Percentiles rank a stretch among this genome's conserved stretches.
Conservation (phyloP, 2,888 invertebrate genomes). For the Drosophila acutilabella region DNA sequence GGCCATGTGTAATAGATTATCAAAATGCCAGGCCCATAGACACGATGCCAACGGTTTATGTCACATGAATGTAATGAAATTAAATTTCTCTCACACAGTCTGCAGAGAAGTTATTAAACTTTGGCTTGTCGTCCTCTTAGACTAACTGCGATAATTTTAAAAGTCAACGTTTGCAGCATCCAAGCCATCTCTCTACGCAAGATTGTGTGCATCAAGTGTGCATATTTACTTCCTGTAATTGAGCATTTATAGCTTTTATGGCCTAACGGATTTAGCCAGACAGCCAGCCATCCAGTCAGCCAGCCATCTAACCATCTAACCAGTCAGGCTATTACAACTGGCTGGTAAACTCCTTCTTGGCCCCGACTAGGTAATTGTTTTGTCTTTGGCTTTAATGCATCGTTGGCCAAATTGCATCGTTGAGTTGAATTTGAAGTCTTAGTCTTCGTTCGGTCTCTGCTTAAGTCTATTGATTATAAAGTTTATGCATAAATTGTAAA, state of each 20-base stretch:
- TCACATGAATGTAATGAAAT: conserved; percentile 80
- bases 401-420: conserved; percentile 42
- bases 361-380: conserved; percentile 66
- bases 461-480: conserved; percentile 77
- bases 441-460: conserved; percentile 14
- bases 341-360: conserved; percentile 14
- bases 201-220: conserved; percentile 82
- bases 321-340: not conserved
- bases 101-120: conserved; percentile 68
- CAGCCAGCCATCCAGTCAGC: conserved; percentile 25
- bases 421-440: conserved; percentile 11
- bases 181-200: conserved; percentile 72
- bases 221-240: conserved; percentile 82
- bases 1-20: conserved; percentile 79
- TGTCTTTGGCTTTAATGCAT: conserved; percentile 69
- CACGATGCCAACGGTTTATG: conserved; percentile 75
- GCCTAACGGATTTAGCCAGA: conserved; percentile 78
- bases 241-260: conserved; percentile 82
- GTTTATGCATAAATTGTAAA: conserved; percentile 78
- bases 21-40: conserved; percentile 74
- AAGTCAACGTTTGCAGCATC: conserved; percentile 67
- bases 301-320: conserved; percentile 6
- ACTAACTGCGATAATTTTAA: conserved; percentile 73
- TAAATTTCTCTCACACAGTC: conserved; percentile 70
- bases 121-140: conserved; percentile 47